Percentiles rank a stretch among this genome's conserved stretches.
Evolutionary conservation across 2,113 vertebrate species (phyloP).

Genomic region (Cygnus atratus): DNA sequence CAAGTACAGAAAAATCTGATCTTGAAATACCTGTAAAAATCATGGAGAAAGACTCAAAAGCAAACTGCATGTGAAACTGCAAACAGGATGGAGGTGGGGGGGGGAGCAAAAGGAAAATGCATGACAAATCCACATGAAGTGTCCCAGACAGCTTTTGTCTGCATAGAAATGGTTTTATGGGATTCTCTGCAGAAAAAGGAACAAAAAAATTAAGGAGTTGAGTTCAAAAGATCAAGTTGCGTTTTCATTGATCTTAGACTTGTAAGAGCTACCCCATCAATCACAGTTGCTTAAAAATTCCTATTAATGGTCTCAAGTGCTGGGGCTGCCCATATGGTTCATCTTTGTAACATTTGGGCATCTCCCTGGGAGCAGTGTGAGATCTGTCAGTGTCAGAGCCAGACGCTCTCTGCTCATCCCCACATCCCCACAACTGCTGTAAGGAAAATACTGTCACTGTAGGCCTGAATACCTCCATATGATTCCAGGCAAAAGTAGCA

Average conservation of each 20-base stretch:
- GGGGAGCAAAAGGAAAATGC: constrained; percentile 50
- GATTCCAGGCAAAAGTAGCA: neutral
- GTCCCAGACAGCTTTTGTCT: constrained; percentile 77
- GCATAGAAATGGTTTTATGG: constrained; percentile 67
- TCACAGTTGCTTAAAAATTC: constrained; percentile 80
- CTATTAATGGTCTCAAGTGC: constrained; percentile 75
- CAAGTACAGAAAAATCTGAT: neutral
- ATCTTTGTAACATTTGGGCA: constrained; percentile 81
- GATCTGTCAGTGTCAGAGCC: constrained; percentile 76
- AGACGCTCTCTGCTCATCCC: constrained; percentile 22
- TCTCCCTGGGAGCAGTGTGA: constrained; percentile 71
- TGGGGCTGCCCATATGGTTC: constrained; percentile 78
- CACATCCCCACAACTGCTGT: neutral
- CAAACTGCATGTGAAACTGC: neutral
- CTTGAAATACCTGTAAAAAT: neutral
- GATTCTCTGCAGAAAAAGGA: constrained; percentile 66
- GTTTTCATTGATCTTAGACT: constrained; percentile 84
- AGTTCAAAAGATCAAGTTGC: constrained; percentile 83
- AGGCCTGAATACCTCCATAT: neutral
- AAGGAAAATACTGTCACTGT: neutral
- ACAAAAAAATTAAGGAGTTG: constrained; percentile 72
- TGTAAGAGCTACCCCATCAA: constrained; percentile 80
- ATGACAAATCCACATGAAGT: constrained; percentile 64
- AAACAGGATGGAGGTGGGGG: neutral
- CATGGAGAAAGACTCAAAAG: neutral